phyloP scores from a whole-genome alignment of 2,888 invertebrate genomes.

The Aphodius sticticus region DNA sequence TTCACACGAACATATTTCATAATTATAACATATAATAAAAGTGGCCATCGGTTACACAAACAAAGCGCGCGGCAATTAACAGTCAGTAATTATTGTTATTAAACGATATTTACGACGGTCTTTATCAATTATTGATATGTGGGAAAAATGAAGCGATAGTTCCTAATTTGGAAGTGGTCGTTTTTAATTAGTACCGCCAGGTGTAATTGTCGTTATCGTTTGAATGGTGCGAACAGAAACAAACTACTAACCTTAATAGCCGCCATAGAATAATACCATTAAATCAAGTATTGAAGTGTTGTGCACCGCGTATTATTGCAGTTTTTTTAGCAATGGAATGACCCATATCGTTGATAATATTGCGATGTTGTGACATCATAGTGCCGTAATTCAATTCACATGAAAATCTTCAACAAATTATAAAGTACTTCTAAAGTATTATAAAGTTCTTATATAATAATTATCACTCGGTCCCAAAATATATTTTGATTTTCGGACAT shows the following conservation, averaged over 20 bases:
- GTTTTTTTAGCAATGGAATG: no score
- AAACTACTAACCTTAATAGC: neutral
- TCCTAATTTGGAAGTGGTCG: conserved; percentile 11
- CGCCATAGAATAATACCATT: neutral
- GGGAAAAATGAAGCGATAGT: conserved; percentile 35
- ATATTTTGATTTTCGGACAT: no score
- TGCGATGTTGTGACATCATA: no score
- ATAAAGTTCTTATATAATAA: no score
- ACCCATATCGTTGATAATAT: no score
- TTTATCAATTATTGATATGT: conserved; percentile 35
- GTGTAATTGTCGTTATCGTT: neutral
- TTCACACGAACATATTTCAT: conserved; percentile 27
- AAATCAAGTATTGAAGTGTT: neutral
- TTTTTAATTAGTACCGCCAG: conserved; percentile 19
- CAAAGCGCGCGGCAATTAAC: conserved; percentile 26
- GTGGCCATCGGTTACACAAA: conserved; percentile 16
- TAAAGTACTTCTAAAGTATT: no score
- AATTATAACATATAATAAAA: conserved; percentile 28
- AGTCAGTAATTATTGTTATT: conserved; percentile 34
- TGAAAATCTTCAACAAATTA: no score
- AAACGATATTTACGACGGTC: conserved; percentile 29
- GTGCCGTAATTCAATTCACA: no score
- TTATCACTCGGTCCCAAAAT: no score
- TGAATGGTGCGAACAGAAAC: neutral
- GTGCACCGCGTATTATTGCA: no score